phyloP scores from a whole-genome alignment of 2,888 invertebrate genomes.

The Pristionchus entomophagus region DNA sequence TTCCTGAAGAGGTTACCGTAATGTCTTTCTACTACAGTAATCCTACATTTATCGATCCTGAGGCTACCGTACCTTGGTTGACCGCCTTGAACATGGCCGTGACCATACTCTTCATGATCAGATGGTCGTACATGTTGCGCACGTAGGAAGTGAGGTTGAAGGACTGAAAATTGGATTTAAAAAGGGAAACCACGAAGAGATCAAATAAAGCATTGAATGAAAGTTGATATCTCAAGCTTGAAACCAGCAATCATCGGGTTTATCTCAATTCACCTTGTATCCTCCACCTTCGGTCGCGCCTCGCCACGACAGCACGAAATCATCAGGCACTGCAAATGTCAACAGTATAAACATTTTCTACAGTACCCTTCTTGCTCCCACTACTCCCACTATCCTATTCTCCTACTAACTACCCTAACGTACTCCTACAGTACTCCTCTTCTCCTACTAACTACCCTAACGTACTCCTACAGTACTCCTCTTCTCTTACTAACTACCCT shows the following conservation, averaged over 20 bases:
- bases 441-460: too few species aligned
- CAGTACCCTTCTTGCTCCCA: background rate
- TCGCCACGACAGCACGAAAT: conserved; percentile 19
- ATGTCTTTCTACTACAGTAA: too few species aligned
- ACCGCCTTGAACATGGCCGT: conserved; percentile 28
- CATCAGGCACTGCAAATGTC: conserved; percentile 28
- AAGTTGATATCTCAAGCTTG: background rate
- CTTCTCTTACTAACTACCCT: too few species aligned
- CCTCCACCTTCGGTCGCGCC: conserved; percentile 39
- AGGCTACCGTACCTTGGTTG: conserved; percentile 24
- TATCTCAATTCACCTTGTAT: background rate
- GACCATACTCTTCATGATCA: conserved; percentile 43
- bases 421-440: background rate
- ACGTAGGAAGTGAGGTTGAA: conserved; percentile 39
- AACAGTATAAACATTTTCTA: background rate
- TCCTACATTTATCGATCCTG: background rate
- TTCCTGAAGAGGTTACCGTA: conserved; percentile 29
- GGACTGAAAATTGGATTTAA: background rate
- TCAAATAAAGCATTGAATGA: background rate
- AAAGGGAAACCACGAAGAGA: background rate
- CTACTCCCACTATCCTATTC: background rate
- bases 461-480: too few species aligned
- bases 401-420: too few species aligned
- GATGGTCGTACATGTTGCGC: conserved; percentile 28
- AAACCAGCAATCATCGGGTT: background rate